These are phyloP conservation scores for Lates calcarifer DNA, from an alignment of 2,113 vertebrate species.

Conservation along the genomic window DNA sequence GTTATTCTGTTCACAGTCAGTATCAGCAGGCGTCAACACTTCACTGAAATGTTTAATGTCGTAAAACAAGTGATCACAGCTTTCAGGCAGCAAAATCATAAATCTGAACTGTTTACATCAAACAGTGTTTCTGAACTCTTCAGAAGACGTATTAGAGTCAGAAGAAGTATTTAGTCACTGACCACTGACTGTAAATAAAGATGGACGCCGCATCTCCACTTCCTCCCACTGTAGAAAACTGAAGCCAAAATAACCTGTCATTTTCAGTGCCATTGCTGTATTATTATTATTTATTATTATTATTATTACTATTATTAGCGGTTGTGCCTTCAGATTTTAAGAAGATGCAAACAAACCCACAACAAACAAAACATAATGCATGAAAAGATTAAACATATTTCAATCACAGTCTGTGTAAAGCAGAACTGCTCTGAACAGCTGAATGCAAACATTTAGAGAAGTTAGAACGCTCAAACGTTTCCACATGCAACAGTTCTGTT, in stretches of 20 bases:
- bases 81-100: neutral
- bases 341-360: neutral
- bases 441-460: no score
- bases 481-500: neutral
- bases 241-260: no score
- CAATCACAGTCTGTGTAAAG: no score
- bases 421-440: no score
- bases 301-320: slow-evolving; percentile 8
- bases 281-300: slow-evolving; percentile 2
- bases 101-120: neutral
- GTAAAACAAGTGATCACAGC: no score
- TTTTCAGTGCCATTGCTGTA: neutral
- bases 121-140: neutral
- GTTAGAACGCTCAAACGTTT: neutral
- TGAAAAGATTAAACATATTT: neutral
- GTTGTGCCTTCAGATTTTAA: neutral
- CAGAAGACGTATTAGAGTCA: no score
- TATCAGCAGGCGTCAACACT: neutral
- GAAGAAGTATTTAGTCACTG: no score
- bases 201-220: no score
- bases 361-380: neutral
- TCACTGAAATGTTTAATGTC: neutral
- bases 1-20: slow-evolving; percentile 30
- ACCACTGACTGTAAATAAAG: no score
- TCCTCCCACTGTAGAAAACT: no score